Percentiles rank a stretch among this genome's conserved stretches.
Evolutionary conservation across 2,888 invertebrate species (phyloP).

Genomic region (Orthosia incerta): DNA sequence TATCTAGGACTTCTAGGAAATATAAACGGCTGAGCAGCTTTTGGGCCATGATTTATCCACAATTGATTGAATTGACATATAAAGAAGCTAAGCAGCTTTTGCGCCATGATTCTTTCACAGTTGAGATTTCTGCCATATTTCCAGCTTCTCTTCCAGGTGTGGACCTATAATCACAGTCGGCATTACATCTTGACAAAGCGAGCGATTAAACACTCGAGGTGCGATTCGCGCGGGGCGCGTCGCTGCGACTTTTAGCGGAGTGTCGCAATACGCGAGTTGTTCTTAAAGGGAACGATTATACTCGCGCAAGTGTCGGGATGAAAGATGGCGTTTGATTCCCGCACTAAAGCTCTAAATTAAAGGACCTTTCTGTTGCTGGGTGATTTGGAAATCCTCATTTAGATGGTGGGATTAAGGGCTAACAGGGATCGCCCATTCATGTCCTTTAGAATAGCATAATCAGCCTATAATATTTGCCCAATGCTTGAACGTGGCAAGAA

Average conservation of each 20-base stretch:
- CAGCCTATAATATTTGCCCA: no score
- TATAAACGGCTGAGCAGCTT: not conserved
- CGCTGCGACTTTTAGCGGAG: conserved; percentile 71
- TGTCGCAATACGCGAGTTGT: conserved; percentile 73
- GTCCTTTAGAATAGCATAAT: no score
- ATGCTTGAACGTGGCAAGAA: no score
- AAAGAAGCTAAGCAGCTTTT: no score
- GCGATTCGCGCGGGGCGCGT: conserved; percentile 62
- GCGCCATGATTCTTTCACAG: no score
- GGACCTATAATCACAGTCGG: conserved; percentile 49
- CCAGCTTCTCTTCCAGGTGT: conserved; percentile 50
- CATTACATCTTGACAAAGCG: conserved; percentile 80
- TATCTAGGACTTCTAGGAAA: not conserved
- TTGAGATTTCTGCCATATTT: not conserved
- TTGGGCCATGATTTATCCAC: no score
- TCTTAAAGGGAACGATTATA: conserved; percentile 68
- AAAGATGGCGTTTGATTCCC: conserved; percentile 60
- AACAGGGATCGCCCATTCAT: no score
- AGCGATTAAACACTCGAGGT: conserved; percentile 84
- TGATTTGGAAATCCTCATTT: conserved; percentile 11
- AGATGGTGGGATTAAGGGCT: not conserved
- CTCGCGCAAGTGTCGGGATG: conserved; percentile 62
- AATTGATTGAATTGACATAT: no score
- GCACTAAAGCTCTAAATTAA: conserved; percentile 47
- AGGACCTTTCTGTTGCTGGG: conserved; percentile 18